Evolutionary conservation across 2,888 invertebrate species (phyloP).

Genomic region (Therioaphis trifolii): DNA sequence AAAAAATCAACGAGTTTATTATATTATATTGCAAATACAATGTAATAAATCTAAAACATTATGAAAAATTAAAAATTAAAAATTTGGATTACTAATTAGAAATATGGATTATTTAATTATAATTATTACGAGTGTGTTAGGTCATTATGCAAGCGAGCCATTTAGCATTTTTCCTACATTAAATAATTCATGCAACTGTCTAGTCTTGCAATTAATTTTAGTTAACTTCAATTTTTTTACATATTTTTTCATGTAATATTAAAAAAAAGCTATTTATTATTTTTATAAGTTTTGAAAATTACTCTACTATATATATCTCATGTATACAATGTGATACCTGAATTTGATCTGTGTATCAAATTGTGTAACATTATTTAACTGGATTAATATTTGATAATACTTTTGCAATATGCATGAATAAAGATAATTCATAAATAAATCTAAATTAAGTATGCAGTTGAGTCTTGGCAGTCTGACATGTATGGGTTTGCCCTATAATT

Average conservation of each 20-base stretch:
- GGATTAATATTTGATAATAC: too few species aligned
- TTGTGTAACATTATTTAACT: too few species aligned
- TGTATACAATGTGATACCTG: neutral
- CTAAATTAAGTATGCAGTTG: neutral
- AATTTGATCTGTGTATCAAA: conserved; percentile 11
- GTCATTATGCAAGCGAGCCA: neutral
- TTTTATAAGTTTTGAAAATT: conserved; percentile 25
- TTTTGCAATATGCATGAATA: too few species aligned
- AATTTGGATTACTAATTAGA: neutral
- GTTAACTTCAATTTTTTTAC: conserved; percentile 47
- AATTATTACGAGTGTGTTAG: conserved; percentile 29
- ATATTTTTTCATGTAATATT: conserved; percentile 11
- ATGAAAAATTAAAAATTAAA: conserved; percentile 2
- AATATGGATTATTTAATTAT: neutral
- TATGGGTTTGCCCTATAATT: too few species aligned
- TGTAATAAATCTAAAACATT: conserved; percentile 4
- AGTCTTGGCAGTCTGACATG: neutral
- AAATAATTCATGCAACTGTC: conserved; percentile 39
- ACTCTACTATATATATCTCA: neutral
- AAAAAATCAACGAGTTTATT: conserved; percentile 6
- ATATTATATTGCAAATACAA: neutral
- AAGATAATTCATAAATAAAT: too few species aligned
- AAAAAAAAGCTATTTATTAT: neutral
- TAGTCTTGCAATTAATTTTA: conserved; percentile 59
- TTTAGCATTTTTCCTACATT: conserved; percentile 48